These are phyloP conservation scores for Drosophila grimshawi DNA, from an alignment of 1,140 invertebrate species.

Conservation along the genomic window DNA sequence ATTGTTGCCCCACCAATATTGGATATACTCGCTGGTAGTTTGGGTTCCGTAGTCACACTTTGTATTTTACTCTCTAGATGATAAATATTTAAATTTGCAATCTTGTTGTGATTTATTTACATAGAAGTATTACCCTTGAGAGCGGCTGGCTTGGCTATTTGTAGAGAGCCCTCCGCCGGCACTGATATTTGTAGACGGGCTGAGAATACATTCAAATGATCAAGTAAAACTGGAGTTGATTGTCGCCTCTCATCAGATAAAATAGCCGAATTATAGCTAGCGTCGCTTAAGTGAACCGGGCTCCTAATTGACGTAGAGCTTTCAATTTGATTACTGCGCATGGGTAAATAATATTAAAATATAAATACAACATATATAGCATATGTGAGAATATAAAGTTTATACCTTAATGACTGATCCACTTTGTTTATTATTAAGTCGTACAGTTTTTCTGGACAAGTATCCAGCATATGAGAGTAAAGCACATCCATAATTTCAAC, in stretches of 20 bases:
- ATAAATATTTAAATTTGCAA: neutral
- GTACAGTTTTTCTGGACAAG: conserved; percentile 90
- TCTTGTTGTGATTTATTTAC: too few species aligned
- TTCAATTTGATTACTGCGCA: neutral
- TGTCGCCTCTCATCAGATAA: conserved; percentile 35
- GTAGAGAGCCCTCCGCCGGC: conserved; percentile 82
- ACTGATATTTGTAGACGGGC: conserved; percentile 91
- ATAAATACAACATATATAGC: conserved; percentile 3
- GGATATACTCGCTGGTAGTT: conserved; percentile 87
- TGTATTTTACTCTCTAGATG: conserved; percentile 17
- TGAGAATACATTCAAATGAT: conserved; percentile 88
- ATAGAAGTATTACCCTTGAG: conserved; percentile 1
- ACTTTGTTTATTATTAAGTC: conserved; percentile 47
- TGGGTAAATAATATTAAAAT: neutral
- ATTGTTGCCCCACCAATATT: conserved; percentile 89
- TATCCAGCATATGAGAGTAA: conserved; percentile 93
- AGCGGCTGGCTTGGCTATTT: neutral
- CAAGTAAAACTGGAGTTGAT: conserved; percentile 40
- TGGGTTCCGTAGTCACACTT: conserved; percentile 62
- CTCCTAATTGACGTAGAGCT: neutral
- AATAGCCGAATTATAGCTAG: neutral
- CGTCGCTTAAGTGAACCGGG: conserved; percentile 5
- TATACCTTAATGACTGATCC: conserved; percentile 37
- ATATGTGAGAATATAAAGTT: too few species aligned
- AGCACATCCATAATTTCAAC: conserved; percentile 93